Evolutionary conservation across 2,113 vertebrate species (phyloP).

Genomic region (Cottus gobio): DNA sequence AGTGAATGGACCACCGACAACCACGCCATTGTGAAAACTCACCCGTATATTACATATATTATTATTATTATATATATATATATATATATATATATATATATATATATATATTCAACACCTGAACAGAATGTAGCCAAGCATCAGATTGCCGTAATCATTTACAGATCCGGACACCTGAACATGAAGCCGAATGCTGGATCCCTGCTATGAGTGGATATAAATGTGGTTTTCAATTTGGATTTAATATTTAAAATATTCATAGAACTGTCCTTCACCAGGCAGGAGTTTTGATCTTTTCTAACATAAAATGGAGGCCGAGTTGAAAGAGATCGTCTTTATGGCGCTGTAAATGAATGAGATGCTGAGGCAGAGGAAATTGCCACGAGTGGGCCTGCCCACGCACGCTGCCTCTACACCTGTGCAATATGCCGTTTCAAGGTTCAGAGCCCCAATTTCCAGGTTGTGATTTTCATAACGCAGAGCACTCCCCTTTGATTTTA

Average conservation of each 20-base stretch:
- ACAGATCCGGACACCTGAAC: background rate
- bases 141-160: background rate
- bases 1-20: background rate
- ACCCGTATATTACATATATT: background rate
- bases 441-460: conserved; percentile 45
- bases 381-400: background rate
- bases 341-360: conserved; percentile 21
- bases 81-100: too few relatives aligned
- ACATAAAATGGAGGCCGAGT: conserved; percentile 14
- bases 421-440: conserved; percentile 12
- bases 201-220: background rate
- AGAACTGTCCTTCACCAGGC: background rate
- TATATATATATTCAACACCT: background rate
- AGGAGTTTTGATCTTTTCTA: conserved; percentile 2
- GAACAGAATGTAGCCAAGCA: background rate
- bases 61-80: too few relatives aligned
- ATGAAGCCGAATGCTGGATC: conserved; percentile 14
- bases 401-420: background rate
- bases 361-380: conserved; percentile 10
- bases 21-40: background rate
- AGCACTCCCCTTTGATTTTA: conserved; percentile 44
- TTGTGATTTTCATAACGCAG: conserved; percentile 45
- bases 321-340: conserved; percentile 25
- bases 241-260: conserved; percentile 30
- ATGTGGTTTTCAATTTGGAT: conserved; percentile 18